Conservation (phyloP, 1,140 invertebrate species). For the Sinonovacula constricta region DNA sequence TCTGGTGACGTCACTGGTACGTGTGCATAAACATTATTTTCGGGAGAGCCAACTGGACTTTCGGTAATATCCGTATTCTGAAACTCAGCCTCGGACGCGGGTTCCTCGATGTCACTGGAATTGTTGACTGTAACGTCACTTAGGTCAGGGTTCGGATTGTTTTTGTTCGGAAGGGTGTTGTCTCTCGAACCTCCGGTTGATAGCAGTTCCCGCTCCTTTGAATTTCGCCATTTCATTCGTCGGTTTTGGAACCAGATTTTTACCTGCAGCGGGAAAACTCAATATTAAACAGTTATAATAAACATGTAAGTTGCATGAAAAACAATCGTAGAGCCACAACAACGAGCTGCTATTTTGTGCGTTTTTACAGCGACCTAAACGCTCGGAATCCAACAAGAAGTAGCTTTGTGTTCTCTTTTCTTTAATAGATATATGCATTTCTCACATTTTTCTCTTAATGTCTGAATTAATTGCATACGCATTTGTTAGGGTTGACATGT, state of each 20-base stretch:
- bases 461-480: no score
- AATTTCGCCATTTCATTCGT: slow-evolving; percentile 87
- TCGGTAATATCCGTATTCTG: slow-evolving; percentile 13
- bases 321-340: no score
- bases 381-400: no score
- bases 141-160: slow-evolving; percentile 97
- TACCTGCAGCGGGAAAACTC: slow-evolving; percentile 72
- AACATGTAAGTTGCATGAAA: no score
- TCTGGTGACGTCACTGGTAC: slow-evolving; percentile 54
- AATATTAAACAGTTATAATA: no score
- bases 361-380: no score
- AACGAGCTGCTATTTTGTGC: no score
- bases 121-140: slow-evolving; percentile 86
- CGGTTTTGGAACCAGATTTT: slow-evolving; percentile 80
- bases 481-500: no score
- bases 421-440: no score
- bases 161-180: slow-evolving; percentile 96
- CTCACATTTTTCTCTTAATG: no score
- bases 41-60: slow-evolving; percentile 27
- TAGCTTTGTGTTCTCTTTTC: no score
- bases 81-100: slow-evolving; percentile 26
- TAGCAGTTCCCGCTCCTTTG: slow-evolving; percentile 95
- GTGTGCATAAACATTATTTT: slow-evolving; percentile 48
- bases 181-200: slow-evolving; percentile 94
- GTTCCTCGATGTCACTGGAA: slow-evolving; percentile 45